These are phyloP conservation scores for Itoplectis maculator DNA, from an alignment of 2,888 invertebrate species.

Conservation along the genomic window DNA sequence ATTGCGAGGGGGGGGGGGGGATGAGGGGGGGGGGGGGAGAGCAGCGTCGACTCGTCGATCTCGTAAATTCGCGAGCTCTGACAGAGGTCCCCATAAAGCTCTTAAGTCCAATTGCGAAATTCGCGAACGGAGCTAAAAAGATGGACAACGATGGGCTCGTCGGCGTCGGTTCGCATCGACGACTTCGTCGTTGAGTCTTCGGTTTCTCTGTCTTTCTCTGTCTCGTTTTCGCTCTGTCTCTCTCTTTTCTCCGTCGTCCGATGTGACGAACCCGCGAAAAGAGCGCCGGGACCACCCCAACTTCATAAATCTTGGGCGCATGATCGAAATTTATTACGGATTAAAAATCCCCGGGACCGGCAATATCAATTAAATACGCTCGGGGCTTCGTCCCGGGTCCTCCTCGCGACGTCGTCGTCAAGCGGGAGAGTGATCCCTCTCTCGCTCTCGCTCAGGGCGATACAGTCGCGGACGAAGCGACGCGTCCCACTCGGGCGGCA, in stretches of 20 bases:
- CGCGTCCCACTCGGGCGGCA: slow-evolving; percentile 46
- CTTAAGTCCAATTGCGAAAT: slow-evolving; percentile 68
- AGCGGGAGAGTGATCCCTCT: too few relatives aligned
- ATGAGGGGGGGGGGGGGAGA: too few relatives aligned
- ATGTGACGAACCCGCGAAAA: too few relatives aligned
- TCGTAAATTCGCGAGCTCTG: slow-evolving; percentile 66
- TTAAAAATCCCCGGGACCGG: slow-evolving; percentile 76
- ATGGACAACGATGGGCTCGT: slow-evolving; percentile 68
- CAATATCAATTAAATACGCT: slow-evolving; percentile 81
- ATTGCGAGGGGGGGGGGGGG: too few relatives aligned
- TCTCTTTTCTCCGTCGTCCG: slow-evolving; percentile 42
- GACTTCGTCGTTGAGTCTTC: too few relatives aligned
- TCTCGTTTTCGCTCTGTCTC: slow-evolving; percentile 19
- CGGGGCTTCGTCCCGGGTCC: slow-evolving; percentile 28
- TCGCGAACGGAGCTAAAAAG: slow-evolving; percentile 69
- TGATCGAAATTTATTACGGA: slow-evolving; percentile 81
- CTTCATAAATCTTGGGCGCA: slow-evolving; percentile 80
- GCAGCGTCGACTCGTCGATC: slow-evolving; percentile 58
- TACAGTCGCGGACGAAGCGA: slow-evolving; percentile 36
- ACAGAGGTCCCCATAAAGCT: slow-evolving; percentile 65
- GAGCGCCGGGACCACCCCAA: slow-evolving; percentile 62
- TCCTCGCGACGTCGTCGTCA: slow-evolving; percentile 38
- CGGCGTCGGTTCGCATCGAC: too few relatives aligned
- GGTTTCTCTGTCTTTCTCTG: not conserved
- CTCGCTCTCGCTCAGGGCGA: too few relatives aligned